Evolutionary conservation across 1,140 invertebrate species (phyloP), one percentile per base, ranked within the genome.

Genomic region (Heliothis subflexa): DNA sequence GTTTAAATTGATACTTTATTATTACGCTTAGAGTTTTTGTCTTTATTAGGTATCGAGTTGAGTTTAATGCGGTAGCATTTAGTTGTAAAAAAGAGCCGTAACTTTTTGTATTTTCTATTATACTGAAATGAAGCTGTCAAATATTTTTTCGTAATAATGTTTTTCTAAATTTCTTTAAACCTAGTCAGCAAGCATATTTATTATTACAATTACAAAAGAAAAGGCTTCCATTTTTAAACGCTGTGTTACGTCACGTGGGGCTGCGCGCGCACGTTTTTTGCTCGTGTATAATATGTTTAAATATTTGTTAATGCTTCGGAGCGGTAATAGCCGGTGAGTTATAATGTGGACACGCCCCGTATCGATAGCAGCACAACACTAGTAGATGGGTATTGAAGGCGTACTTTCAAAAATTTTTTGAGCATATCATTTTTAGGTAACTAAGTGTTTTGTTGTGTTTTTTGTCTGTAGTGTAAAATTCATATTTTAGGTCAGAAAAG

Each of bases 261-360:
- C 40, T 59, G 72, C 33, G 66, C 40, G 68, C 68, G 71, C 61
- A 78, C 57, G 49, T 84, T 80, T 84, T 74, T 81, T 82, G 75
- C 61, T 59, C 73, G 68, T 73, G 73, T 79, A 76, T 78, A 77
- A 83, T 81, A 83, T 80, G 86, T 82, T 88, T 88, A 88, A 88
- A 88, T 88, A 88, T 88, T 88, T 86, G 86, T 86, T 88, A 88
- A 88, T 86, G 81, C 82, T 33, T 71, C 73, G n/a, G 75, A 72
- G 77, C 72, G 70, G 82, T 79, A 83, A 81, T 71, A 74, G 62
- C 77, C 77, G 70, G 71, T 78, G 78, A 78, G 78, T 78, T 79
- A 79, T 79, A 73, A 40, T 28, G 73, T 66, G 66, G 59, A 33
- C 81, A 80, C 83, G 81, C 81, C 86, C 79, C 50, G 28, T 74